Evolutionary conservation across 2,113 vertebrate species (phyloP).

Genomic region (Chionodraco myersi): DNA sequence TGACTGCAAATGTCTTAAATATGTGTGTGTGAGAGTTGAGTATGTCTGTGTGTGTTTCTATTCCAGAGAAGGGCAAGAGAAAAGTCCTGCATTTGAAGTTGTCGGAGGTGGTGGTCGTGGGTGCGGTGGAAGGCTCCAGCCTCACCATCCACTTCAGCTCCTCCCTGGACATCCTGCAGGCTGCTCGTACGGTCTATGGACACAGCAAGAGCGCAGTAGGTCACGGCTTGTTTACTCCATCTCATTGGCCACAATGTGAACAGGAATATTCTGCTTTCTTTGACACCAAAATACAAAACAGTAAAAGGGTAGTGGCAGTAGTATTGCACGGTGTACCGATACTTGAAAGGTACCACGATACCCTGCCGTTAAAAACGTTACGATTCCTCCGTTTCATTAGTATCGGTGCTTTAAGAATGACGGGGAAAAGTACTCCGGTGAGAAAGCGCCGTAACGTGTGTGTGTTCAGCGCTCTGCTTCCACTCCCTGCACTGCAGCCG

Average conservation of each 20-base stretch:
- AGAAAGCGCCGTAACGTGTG: too few species aligned
- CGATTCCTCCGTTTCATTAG: too few species aligned
- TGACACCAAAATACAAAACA: not conserved
- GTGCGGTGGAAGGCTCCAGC: conserved; percentile 83
- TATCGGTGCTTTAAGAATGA: too few species aligned
- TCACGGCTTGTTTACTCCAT: conserved; percentile 21
- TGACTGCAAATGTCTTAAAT: not conserved
- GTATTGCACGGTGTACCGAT: too few species aligned
- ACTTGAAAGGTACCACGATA: too few species aligned
- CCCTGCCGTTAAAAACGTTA: too few species aligned
- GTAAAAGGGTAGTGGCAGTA: not conserved
- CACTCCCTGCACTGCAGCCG: too few species aligned
- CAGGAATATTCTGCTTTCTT: not conserved
- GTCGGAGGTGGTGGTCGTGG: conserved; percentile 81
- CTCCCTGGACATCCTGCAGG: conserved; percentile 87
- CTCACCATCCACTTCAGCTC: conserved; percentile 89
- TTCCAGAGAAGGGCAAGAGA: conserved; percentile 84
- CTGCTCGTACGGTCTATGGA: conserved; percentile 84
- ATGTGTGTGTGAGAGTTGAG: not conserved
- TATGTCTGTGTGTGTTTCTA: conserved; percentile 11
- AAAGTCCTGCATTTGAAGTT: conserved; percentile 86
- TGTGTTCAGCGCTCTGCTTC: too few species aligned
- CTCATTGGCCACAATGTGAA: not conserved
- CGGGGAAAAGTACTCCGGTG: too few species aligned
- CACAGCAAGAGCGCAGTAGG: conserved; percentile 86